Evolutionary conservation across 2,113 vertebrate genomes (phyloP).

Genomic region (Microcebus jonahi): DNA sequence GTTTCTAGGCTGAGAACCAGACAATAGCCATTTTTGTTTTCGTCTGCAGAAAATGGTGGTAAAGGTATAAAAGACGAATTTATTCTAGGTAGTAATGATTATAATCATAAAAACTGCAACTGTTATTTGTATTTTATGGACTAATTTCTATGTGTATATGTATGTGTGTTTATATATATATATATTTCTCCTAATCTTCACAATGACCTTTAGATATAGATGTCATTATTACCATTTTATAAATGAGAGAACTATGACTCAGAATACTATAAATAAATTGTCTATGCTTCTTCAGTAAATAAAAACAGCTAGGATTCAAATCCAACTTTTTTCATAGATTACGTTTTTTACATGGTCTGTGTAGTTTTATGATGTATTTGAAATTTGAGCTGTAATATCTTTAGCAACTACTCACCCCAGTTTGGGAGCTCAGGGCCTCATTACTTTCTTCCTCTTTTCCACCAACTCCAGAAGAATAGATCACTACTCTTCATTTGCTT

Average conservation of each 20-base stretch:
- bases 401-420: not conserved
- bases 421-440: not conserved
- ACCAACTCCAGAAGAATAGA: not conserved
- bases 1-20: conserved; percentile 23
- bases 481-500: conserved; percentile 4
- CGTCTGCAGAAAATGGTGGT: not conserved
- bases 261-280: conserved; percentile 8
- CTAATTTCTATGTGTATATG: not conserved
- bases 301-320: not conserved
- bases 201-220: not conserved
- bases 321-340: conserved; percentile 11
- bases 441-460: not conserved
- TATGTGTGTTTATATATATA: not conserved
- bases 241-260: not conserved
- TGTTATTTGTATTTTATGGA: not conserved
- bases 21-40: not conserved
- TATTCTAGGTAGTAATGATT: not conserved
- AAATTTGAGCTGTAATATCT: not conserved
- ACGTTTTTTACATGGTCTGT: not conserved
- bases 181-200: not conserved
- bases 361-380: conserved; percentile 19
- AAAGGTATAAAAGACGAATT: not conserved
- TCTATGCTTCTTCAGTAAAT: conserved; percentile 1
- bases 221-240: not conserved
- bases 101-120: not conserved